Base-by-base conservation (phyloP, 2,888 invertebrate genomes). In the Scaptomyza polygonia region DNA sequence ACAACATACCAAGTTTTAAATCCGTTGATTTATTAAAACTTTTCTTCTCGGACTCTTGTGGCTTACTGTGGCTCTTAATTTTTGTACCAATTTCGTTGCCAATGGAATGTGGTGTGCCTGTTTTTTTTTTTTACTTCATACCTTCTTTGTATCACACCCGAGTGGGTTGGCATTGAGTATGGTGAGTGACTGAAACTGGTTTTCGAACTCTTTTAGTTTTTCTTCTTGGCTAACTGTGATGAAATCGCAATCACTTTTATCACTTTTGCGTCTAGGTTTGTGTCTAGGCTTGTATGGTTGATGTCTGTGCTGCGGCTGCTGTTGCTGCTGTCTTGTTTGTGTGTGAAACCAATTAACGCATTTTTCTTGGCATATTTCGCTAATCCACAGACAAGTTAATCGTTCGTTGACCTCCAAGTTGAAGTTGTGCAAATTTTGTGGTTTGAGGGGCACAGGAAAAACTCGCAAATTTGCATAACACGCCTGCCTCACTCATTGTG, bases 331-430 rank as follows among this genome's bases (percentile, higher is more conserved):
- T 6, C 5, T n/a, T 36, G 36, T 7, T 0, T 36, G 14, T 66
- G 45, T 64, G 58, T 48, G 58, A 72, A 77, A 81, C 82, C 85
- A 82, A 82, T 84, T 84, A 84, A 81, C 74, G 79, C 74, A 84
- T 79, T 72, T 82, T 78, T 77, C 36, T 54, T 54, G 21, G 51
- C 55, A 57, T 67, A 51, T 54, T 68, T 67, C 32, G 55, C 63
- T 81, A 81, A 81, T 81, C 81, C 81, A 57, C 79, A 82, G 82
- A 81, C 81, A 84, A 82, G 81, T 82, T 84, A 84, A 82, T 82
- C 81, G 81, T 82, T 77, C 81, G 82, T 84, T 82, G 81, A 82
- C 85, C 81, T 67, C 59, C 52, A 53, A 70, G 45, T 44, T 59
- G 29, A 16, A 27, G 34, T 40, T 7, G 8, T 30, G 11, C 21